Evolutionary conservation across 2,113 vertebrate species (phyloP).

Genomic region (Motacilla tschutschensis): DNA sequence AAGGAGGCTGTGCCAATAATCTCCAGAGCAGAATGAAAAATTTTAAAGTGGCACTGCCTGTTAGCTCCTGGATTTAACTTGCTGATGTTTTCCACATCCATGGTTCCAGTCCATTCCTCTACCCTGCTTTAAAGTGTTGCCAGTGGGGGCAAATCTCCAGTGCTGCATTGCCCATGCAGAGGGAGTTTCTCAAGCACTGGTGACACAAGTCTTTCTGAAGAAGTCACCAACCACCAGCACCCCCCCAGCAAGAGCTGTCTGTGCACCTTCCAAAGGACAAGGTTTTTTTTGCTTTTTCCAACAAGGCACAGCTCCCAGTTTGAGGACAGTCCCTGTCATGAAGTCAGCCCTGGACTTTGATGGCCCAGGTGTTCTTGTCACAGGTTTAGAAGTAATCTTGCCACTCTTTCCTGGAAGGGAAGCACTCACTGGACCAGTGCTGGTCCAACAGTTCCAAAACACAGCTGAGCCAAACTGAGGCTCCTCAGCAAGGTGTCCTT

Average conservation of each 20-base stretch:
- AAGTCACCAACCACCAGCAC: background rate
- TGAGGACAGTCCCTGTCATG: background rate
- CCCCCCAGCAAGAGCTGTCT: background rate
- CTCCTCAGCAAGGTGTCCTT: background rate
- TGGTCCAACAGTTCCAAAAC: background rate
- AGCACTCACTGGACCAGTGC: background rate
- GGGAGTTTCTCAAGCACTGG: background rate
- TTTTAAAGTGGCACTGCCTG: conserved; percentile 34
- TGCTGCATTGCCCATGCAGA: background rate
- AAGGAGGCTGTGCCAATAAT: conserved; percentile 34
- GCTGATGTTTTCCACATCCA: background rate
- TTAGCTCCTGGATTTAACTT: background rate
- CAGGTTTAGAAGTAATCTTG: background rate
- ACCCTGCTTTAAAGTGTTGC: background rate
- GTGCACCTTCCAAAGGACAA: background rate
- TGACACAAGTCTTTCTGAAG: background rate
- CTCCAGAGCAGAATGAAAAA: conserved; percentile 11
- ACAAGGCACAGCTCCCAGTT: background rate
- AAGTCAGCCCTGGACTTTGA: background rate
- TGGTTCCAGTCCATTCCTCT: background rate
- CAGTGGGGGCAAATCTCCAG: background rate
- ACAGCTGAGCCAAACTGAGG: background rate
- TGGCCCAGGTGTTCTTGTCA: background rate
- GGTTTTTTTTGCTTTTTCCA: background rate
- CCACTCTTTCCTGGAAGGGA: background rate